A percentile compares a stretch with the other conserved stretches of the same genome.
phyloP scores from a whole-genome alignment of 2,113 vertebrate species.

The Rhipidura dahli region DNA sequence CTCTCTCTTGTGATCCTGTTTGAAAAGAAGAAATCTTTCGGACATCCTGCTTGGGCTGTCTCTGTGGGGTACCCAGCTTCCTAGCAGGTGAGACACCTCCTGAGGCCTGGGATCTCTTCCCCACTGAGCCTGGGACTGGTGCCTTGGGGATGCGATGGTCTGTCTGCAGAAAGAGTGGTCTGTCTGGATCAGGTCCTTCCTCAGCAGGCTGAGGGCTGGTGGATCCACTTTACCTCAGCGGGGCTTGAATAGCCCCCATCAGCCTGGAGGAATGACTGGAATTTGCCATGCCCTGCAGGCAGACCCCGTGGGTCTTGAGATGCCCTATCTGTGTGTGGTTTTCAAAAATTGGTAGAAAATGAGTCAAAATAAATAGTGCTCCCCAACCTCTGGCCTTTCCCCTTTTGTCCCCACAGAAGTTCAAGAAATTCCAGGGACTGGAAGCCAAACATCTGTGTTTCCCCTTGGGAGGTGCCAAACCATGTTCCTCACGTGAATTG shows the following conservation, averaged over 20 bases:
- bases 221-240: neutral
- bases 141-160: rapidly evolving
- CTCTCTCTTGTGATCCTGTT: neutral
- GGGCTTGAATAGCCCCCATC: neutral
- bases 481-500: rapidly evolving
- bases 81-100: rapidly evolving
- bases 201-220: neutral
- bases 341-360: neutral
- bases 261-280: conserved; percentile 60
- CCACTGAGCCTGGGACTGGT: rapidly evolving
- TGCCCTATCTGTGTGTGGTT: neutral
- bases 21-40: neutral
- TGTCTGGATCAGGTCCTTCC: neutral
- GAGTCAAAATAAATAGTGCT: conserved; percentile 21
- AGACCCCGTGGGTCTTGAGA: neutral
- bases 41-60: neutral
- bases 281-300: neutral
- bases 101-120: neutral
- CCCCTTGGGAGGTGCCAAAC: neutral
- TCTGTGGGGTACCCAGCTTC: neutral
- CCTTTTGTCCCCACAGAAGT: conserved; percentile 29
- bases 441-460: conserved; percentile 38
- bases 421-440: conserved; percentile 13
- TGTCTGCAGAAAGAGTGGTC: neutral
- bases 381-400: neutral